Evolutionary conservation across 2,888 invertebrate genomes (phyloP).

Genomic region (Platynereis dumerilii): DNA sequence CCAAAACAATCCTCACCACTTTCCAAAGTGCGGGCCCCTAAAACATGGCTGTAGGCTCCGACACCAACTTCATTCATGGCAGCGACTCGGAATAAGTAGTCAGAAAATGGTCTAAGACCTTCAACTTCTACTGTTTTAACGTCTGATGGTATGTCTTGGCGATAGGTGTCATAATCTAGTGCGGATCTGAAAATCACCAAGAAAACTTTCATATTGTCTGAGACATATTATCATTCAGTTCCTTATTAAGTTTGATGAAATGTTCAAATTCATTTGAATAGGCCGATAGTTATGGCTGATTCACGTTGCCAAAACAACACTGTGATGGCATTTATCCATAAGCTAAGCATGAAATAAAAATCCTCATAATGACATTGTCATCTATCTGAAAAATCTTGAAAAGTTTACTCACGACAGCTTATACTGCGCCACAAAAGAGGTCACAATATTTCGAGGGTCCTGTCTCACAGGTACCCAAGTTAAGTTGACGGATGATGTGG

Average conservation of each 20-base stretch:
- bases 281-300: too few species aligned
- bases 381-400: too few species aligned
- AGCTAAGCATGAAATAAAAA: too few species aligned
- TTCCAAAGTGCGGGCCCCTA: slow-evolving; percentile 22
- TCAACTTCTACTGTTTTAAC: slow-evolving; percentile 17
- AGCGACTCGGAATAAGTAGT: slow-evolving; percentile 30
- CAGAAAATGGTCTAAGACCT: slow-evolving; percentile 21
- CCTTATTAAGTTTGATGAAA: too few species aligned
- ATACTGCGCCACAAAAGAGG: slow-evolving; percentile 21
- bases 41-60: slow-evolving; percentile 19
- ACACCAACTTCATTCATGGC: slow-evolving; percentile 26
- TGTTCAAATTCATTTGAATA: too few species aligned
- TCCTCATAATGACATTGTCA: too few species aligned
- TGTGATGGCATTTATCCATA: too few species aligned
- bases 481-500: slow-evolving; percentile 48
- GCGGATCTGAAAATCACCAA: slow-evolving; percentile 1
- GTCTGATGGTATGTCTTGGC: slow-evolving; percentile 7
- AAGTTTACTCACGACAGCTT: slow-evolving; percentile 20
- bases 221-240: too few species aligned
- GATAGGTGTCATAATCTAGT: slow-evolving; percentile 5
- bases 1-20: slow-evolving; percentile 24
- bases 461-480: slow-evolving; percentile 39
- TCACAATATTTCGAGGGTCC: slow-evolving; percentile 9
- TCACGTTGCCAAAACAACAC: too few species aligned
- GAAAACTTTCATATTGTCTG: too few species aligned